Evolutionary conservation across 2,113 vertebrate species (phyloP), one percentile per base, ranked within the genome.

Genomic region (Terrapene triunguis): DNA sequence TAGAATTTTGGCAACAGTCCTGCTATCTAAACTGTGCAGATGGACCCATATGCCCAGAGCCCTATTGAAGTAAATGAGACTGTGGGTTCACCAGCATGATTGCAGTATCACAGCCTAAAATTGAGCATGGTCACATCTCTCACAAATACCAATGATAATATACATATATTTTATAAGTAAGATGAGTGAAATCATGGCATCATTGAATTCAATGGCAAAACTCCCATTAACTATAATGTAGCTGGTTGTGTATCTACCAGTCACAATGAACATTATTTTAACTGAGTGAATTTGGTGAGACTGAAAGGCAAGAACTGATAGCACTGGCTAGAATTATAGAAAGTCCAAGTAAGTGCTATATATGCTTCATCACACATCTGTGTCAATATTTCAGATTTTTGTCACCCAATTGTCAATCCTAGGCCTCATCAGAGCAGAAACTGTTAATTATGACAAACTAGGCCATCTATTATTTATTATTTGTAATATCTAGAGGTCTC

Each of bases 31-130:
- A 87, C 42, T 88, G 24, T 29, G 16, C 76, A 88, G 53, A 86
- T 10, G 8, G 38, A 50, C 16, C 93, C 85, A 32, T 51, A 82
- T 79, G 74, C 7, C 1, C 59, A 57, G 86, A 55, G 53, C 87
- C 1, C 54, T 88, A 93, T 38, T 80, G 13, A 87, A 94, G 29
- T 48, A 80, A 72, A 24, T 76, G 32, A 80, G 62, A 35, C 48
- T 87, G 35, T 57, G 84, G 29, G 12, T 10, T 17, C 3, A 54
- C 85, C n/a, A 22, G 42, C 0, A 1, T 84, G 57, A 54, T 10
- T 79, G 57, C n/a, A 94, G 13, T 78, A 59, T 13, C 35, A 51
- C 19, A 19, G 80, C 79, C 80, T 87, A 47, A 94, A 89, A 96
- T 87, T 32, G 21, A 78, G 53, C 38, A 54, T 38, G 42, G 51